Base-by-base conservation (phyloP, 2,888 invertebrate genomes). In the Nomada lathburiana region DNA sequence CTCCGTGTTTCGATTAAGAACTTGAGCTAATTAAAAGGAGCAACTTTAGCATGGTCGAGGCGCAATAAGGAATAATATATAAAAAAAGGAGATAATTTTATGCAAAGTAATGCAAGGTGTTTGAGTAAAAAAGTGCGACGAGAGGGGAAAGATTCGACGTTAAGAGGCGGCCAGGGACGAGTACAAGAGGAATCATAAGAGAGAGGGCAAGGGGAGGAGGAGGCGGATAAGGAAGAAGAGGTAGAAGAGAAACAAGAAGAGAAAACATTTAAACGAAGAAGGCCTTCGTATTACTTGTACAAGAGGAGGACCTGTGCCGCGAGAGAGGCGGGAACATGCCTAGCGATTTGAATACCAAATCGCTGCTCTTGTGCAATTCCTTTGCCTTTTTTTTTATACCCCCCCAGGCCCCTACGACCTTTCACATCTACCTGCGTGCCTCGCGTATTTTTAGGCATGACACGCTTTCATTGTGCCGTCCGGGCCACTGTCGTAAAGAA, bases 321-420 rank as follows among this genome's bases (percentile, higher is more conserved):
- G 77, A 85, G 82, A 72, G 71, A 89, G 82, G 86, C 88, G 84
- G 88, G 89, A 83, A 86, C 87, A 69, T 72, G 79, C 83, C 71
- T 70, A 83, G 81, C 80, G 89, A 92, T 92, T 92, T 92, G 92
- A 92, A 91, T 92, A 92, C 90, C 92, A 91, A 92, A 92, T 92
- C 85, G 77, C 75, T 78, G 76, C 82, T 86, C 88, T 91, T 89
- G 90, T 90, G 89, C 88, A 91, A 90, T 90, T 88, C 83, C 85
- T 88, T 80, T 68, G 78, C 73, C 80, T 78, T 65, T 67, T 72
- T 79, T 72, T 76, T 83, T 82, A 80, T 82, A 83, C 79, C 73
- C 82, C 75, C 82, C 79, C 68, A 74, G 80, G 80, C 83, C 78
- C 83, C 82, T 80, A 75, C 86, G 82, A 83, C 85, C 88, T 85